Base-by-base conservation (phyloP, 2,888 invertebrate genomes). In the Julus scanicus region DNA sequence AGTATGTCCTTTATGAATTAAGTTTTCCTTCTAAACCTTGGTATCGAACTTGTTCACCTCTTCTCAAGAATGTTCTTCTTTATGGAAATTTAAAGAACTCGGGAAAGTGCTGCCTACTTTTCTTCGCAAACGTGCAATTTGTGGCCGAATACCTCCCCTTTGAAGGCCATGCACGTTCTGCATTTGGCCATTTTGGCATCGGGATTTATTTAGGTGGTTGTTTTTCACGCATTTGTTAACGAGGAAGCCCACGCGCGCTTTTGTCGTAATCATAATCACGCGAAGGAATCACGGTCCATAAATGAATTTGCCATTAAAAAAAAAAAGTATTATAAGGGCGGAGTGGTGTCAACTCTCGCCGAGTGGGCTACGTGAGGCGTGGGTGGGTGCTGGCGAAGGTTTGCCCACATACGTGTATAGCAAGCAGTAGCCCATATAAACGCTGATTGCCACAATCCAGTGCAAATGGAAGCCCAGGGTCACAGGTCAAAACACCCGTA, bases 121-220 rank as follows among this genome's bases (percentile, higher is more conserved):
- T 44, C 53, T 63, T n/a, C n/a, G 17, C 17, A 15, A 63, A 63
- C 63, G 29, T 71, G 71, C 29, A 71, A 71, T 71, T 86, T 87
- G n/a, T 40, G 15, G 29, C 85, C 15, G 85, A 84, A 39, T 84
- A 84, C 84, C 44, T 84, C 37, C 85, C 85, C 85, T 48, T 44
- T 15, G 85, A 85, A 85, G 85, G 85, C 40, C 85, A n/a, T n/a
- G n/a, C n/a, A 85, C 85, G 85, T 85, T 85, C 44, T 15, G 29
- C 85, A 48, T 85, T 85, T 85, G 48, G 1, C 44, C 44, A 15
- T 48, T 85, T 85, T 85, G 85, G 85, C 85, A 15, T 20, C 44
- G 17, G 29, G 15, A 40, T 86, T 86, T 71, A 71, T 71, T 71
- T 71, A 71, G 71, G 71, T 71, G 71, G 71, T 13, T 29, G 71